Evolutionary conservation across 2,888 invertebrate genomes (phyloP), one percentile per base, ranked within the genome.

Genomic region (Phortica okadai): DNA sequence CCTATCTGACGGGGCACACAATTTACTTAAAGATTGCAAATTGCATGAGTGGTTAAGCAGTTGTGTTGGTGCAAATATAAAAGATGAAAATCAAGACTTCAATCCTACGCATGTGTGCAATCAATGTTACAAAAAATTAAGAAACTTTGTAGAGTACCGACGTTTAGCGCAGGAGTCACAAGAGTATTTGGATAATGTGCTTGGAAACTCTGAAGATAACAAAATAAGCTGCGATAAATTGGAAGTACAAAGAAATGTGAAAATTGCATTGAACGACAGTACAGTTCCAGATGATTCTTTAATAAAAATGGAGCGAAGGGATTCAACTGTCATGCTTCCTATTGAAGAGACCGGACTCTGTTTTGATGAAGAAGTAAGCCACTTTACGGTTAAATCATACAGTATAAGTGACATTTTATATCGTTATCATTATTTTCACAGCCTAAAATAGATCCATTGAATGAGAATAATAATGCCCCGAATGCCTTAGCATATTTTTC

Each of bases 91-190:
- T n/a, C 21, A 21, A 21, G 21, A 21, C 7, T 8, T 16, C 0
- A 0, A 16, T 0, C 59, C 56, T 0, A 66, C 54, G 33, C 41
- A 8, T 8, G 16, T 82, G 6, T 83, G 82, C 62, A 69, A 78
- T 3, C 6, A 59, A 6, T 83, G 82, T 50, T 73, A 11, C 5
- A 76, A 75, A 25, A 83, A 81, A 74, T 75, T 41, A 2, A 45
- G 16, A 69, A 76, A 59, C 1, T 83, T 82, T 73, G 16, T 77
- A 0, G 78, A 78, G 50, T 79, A 81, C 45, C 76, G 74, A 76
- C 74, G 16, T 0, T 67, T 44, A 7, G 45, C 79, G 14, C 33
- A 72, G 67, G 70, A 77, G n/a, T 82, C 74, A 62, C 62, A 75
- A 16, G 16, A 78, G 33, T 83, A 81, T 76, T 41, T 78, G 2